Conservation (phyloP, 2,888 invertebrate species). For the Priocnemis perturbator region DNA sequence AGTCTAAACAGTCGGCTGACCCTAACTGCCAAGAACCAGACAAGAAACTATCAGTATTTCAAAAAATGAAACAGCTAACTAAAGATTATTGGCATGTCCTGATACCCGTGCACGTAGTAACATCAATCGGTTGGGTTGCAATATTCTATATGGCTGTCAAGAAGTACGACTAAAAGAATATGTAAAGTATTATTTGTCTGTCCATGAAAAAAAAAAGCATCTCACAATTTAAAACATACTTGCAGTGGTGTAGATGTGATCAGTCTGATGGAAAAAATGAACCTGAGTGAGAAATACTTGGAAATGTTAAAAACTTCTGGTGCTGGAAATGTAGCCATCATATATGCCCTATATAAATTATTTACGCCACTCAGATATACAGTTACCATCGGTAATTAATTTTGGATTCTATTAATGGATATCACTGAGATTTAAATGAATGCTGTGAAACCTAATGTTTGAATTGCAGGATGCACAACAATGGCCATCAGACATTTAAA, state of each 20-base stretch:
- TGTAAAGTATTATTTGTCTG: neutral
- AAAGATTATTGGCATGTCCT: slow-evolving; percentile 98
- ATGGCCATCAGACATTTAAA: slow-evolving; percentile 88
- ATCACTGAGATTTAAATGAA: neutral
- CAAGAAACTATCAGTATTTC: slow-evolving; percentile 81
- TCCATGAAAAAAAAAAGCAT: neutral
- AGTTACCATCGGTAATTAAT: slow-evolving; percentile 87
- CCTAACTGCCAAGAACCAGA: neutral
- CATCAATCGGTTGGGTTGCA: slow-evolving; percentile 92
- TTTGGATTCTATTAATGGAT: neutral
- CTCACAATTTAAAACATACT: slow-evolving; percentile 49
- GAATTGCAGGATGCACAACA: slow-evolving; percentile 86
- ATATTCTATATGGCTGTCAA: slow-evolving; percentile 90
- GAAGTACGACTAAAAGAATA: slow-evolving; percentile 79
- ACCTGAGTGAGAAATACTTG: slow-evolving; percentile 87
- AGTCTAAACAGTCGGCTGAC: slow-evolving; percentile 26
- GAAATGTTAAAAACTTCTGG: slow-evolving; percentile 85
- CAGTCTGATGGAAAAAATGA: slow-evolving; percentile 84
- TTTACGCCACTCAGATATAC: slow-evolving; percentile 93
- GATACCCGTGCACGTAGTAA: slow-evolving; percentile 93
- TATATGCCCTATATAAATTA: slow-evolving; percentile 95
- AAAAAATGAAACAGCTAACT: slow-evolving; percentile 93
- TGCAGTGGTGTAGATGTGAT: slow-evolving; percentile 95
- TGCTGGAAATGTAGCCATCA: slow-evolving; percentile 92
- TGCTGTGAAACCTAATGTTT: slow-evolving; percentile 14